Evolutionary conservation across 1,140 invertebrate species (phyloP).

Genomic region (Drosophila serrata): DNA sequence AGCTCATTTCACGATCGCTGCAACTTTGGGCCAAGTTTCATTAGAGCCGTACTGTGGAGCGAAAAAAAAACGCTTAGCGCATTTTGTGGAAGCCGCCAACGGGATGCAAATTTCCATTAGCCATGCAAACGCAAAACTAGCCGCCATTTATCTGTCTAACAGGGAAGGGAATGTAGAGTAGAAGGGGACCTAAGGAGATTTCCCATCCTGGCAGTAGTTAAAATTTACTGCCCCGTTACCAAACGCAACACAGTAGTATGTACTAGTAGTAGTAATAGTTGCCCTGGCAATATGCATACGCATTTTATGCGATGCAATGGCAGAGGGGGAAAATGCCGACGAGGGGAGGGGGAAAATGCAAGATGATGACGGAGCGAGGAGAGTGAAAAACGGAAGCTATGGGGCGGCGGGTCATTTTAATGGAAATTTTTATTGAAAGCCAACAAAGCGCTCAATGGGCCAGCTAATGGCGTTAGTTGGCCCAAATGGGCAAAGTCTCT

Average conservation of each 20-base stretch:
- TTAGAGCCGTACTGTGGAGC: neutral
- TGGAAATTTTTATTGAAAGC: conserved; percentile 83
- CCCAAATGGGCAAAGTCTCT: conserved; percentile 54
- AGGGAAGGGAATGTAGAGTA: conserved; percentile 21
- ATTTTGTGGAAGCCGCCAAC: conserved; percentile 71
- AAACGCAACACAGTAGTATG: conserved; percentile 42
- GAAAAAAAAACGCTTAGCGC: conserved; percentile 54
- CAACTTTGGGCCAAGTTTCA: conserved; percentile 25
- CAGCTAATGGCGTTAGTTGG: conserved; percentile 80
- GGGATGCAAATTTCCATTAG: conserved; percentile 82
- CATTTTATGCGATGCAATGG: conserved; percentile 71
- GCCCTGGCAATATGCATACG: conserved; percentile 75
- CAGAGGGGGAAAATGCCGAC: conserved; percentile 6
- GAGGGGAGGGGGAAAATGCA: neutral
- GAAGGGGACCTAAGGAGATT: conserved; percentile 1
- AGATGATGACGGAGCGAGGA: conserved; percentile 2
- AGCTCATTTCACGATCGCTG: conserved; percentile 34
- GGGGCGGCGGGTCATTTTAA: conserved; percentile 60
- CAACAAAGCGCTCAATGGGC: conserved; percentile 81
- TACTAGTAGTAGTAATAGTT: conserved; percentile 5
- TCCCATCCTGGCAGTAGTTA: conserved; percentile 67
- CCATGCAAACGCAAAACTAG: conserved; percentile 82
- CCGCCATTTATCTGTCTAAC: conserved; percentile 82
- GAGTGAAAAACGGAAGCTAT: conserved; percentile 10
- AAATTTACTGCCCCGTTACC: conserved; percentile 78